Evolutionary conservation across 2,888 invertebrate genomes (phyloP), one percentile per base, ranked within the genome.

Genomic region (Ametastegia equiseti): DNA sequence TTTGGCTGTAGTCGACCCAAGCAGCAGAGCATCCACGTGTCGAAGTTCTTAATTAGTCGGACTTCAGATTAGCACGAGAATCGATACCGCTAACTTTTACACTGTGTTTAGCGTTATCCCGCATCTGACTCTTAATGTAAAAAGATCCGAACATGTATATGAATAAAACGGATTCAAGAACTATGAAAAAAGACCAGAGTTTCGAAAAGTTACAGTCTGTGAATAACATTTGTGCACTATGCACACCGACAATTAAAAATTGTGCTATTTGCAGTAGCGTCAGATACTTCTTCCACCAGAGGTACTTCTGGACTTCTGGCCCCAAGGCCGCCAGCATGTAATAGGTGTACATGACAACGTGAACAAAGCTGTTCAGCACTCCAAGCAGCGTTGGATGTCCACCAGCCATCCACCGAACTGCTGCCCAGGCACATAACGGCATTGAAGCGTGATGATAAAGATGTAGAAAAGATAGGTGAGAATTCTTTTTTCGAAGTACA

Each of bases 251-350:
- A 57, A 97, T 94, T 87, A 94, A 92, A 91, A 97, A 97, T 91
- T 97, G 97, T 92, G 97, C 96, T 92, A 98, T 94, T 92, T 98
- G 98, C 88, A 98, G 92, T 80, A 94, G 94, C 4, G 98, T 98
- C 88, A 98, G 94, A 91, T 98, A 97, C 87, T 95, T 96, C 92
- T 98, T 98, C 98, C 98, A 98, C 98, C 98, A 98, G 23, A 98
- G 92, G 89, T 96, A 97, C 89, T 97, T 97, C 91, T 97, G 97
- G 90, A 97, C 96, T 85, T 95, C 93, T 0, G 98, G 98, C 5
- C 98, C 98, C 82, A 98, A 93, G 0, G 97, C 97, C 0, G 98
- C 94, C 84, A 98, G 93, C 87, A 98, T 93, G 92, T 98, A 98
- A 92, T 98, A 98, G 0, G 94, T 93, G 92, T 98, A 98, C 98